Base-by-base conservation (phyloP, 1,140 invertebrate genomes). In the Pristionchus pacificus region DNA sequence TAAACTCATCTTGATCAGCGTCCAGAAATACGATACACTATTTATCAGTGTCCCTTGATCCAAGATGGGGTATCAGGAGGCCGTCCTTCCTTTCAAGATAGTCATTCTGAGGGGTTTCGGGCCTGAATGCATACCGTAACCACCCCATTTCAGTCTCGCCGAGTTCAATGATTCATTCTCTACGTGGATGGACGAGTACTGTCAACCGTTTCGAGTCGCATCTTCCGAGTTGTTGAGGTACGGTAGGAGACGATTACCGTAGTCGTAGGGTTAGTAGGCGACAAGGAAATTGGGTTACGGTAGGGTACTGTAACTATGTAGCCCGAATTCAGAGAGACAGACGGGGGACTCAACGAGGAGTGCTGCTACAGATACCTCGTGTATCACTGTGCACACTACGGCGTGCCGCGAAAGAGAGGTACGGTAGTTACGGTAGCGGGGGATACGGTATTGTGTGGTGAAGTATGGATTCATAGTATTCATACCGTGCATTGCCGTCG, bases 321-420 rank as follows among this genome's bases (percentile, higher is more conserved):
- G 38, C 6, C 19, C 19, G 38, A 10, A 49, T 49, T 49, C 38
- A 49, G 38, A n/a, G 65, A 76, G 57, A 31, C 49, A n/a, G 74
- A 79, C 32, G 60, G 72, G n/a, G 3, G 6, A 24, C 29, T 79
- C n/a, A 49, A 65, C 32, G 31, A 61, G 0, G 55, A 15, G 25
- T 81, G 81, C 72, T 59, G 59, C 32, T 81, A 83, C 61, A 70
- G 79, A 30, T 81, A 81, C 59, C 74, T 81, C 25, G 80, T 81
- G 6, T 81, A 78, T 59, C 80, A 81, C 49, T 81, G 80, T 65
- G 75, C 72, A 1, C 76, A 76, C 65, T 81, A 83, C 57, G 80
- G 80, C 28, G 33, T 27, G 33, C 80, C 80, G 25, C 33, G 80
- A 29, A 78, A 62, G 57, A 64, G 80, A 71, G 80, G 80, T 83